These are phyloP conservation scores for Rhadinocentrus ornatus DNA, from an alignment of 2,797 vertebrate species.

Conservation along the genomic window DNA sequence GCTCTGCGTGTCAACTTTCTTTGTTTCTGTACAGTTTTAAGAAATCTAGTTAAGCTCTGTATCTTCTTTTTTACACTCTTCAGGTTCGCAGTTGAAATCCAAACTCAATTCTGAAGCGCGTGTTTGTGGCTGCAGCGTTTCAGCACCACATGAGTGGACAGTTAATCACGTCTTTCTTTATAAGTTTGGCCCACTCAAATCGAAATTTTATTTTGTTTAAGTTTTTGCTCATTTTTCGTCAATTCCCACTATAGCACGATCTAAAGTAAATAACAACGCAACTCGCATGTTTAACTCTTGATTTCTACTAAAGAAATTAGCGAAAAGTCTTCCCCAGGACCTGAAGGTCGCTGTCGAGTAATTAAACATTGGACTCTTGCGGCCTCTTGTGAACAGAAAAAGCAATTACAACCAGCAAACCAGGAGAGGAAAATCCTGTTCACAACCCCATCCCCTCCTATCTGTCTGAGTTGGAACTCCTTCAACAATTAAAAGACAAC, in stretches of 20 bases:
- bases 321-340: background rate
- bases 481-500: no score
- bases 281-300: constrained; percentile 1
- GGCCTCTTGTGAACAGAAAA: constrained; percentile 50
- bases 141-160: constrained; percentile 73
- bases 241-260: background rate
- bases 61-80: background rate
- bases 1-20: constrained; percentile 6
- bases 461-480: no score
- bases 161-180: constrained; percentile 16
- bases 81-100: fast-evolving
- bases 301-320: background rate
- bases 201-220: background rate
- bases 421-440: no score
- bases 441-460: no score
- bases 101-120: background rate
- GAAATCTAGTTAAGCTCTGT: background rate
- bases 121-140: constrained; percentile 33
- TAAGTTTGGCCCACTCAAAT: background rate
- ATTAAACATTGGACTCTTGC: constrained; percentile 6
- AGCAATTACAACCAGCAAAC: background rate
- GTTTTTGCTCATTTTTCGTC: background rate
- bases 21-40: background rate
- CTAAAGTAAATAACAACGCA: background rate
- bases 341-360: fast-evolving